Conservation (phyloP, 2,888 invertebrate species). For the Petrophora chlorosata region DNA sequence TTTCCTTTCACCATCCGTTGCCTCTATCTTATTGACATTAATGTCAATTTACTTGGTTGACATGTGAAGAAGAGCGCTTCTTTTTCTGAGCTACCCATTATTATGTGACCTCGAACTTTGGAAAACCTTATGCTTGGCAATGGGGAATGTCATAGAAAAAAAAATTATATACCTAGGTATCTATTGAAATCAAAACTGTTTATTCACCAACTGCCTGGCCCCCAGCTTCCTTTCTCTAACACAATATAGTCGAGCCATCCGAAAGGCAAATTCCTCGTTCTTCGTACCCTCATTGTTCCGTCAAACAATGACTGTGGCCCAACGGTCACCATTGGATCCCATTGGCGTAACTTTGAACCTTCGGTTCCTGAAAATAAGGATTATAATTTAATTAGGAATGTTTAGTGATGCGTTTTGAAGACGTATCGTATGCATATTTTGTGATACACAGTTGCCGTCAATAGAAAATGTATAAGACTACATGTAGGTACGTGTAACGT, state of each 20-base stretch:
- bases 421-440: slow-evolving; percentile 6
- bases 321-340: slow-evolving; percentile 32
- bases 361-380: slow-evolving; percentile 9
- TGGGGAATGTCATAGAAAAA: background rate
- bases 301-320: slow-evolving; percentile 57
- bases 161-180: background rate
- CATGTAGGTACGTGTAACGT: no score
- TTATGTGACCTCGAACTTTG: no score
- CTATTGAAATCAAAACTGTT: no score
- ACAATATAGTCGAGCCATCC: slow-evolving; percentile 54
- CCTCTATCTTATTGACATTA: no score
- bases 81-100: no score
- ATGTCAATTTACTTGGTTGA: no score
- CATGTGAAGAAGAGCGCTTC: no score
- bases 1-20: no score
- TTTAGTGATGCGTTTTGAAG: slow-evolving; percentile 4
- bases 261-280: slow-evolving; percentile 64
- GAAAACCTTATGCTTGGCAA: no score
- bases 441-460: background rate
- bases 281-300: slow-evolving; percentile 59
- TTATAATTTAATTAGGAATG: background rate
- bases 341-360: slow-evolving; percentile 1
- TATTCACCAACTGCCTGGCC: slow-evolving; percentile 40
- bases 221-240: slow-evolving; percentile 34
- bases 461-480: no score